A percentile compares a stretch with the other conserved stretches of the same genome.
phyloP scores from a whole-genome alignment of 2,888 invertebrate species.

The Prenolepis imparis region DNA sequence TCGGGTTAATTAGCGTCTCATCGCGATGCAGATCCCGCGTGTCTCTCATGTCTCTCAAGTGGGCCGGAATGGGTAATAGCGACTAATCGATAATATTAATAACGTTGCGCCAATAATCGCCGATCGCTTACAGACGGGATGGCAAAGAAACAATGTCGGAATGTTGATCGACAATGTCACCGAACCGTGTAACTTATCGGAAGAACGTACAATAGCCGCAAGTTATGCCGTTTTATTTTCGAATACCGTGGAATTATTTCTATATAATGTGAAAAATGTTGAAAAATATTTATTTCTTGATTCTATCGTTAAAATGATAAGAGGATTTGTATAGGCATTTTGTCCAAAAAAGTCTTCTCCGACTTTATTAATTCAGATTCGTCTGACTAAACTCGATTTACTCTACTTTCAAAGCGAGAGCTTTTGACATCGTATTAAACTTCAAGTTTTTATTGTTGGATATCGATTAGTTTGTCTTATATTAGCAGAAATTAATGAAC shows the following conservation, averaged over 20 bases:
- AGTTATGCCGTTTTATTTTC: slow-evolving; percentile 26
- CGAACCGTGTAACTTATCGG: slow-evolving; percentile 7
- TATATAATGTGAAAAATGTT: background rate
- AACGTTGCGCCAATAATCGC: slow-evolving; percentile 67
- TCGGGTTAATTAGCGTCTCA: slow-evolving; percentile 68
- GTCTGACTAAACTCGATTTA: slow-evolving; percentile 8
- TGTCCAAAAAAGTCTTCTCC: background rate
- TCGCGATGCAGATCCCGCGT: slow-evolving; percentile 58
- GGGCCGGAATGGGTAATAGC: slow-evolving; percentile 59
- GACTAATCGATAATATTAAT: slow-evolving; percentile 70
- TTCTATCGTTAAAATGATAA: slow-evolving; percentile 6
- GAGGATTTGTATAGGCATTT: background rate
- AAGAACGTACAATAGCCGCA: background rate
- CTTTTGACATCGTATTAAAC: background rate
- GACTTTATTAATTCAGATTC: background rate
- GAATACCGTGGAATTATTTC: background rate
- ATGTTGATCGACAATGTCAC: slow-evolving; percentile 18
- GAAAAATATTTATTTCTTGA: background rate
- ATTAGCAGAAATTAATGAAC: background rate
- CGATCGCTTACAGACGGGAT: slow-evolving; percentile 31
- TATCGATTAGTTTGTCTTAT: background rate
- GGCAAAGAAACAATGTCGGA: slow-evolving; percentile 59
- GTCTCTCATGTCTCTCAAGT: slow-evolving; percentile 60
- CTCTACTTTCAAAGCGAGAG: background rate
- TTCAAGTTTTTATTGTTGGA: slow-evolving; percentile 29